Conservation (phyloP, 2,888 invertebrate species). For the Reticulitermes lucifugus region DNA sequence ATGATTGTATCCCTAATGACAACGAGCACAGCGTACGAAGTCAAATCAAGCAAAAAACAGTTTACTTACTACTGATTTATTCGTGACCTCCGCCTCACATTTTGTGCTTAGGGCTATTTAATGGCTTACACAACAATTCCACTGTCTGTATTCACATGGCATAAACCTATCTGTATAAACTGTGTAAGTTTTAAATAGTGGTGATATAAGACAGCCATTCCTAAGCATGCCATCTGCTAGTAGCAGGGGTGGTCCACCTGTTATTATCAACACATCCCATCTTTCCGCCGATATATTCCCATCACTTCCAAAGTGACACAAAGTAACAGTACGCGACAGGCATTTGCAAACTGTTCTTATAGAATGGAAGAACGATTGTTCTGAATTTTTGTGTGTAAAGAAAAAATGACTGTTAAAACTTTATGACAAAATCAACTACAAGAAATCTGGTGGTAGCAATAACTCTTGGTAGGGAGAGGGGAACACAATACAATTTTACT, state of each 20-base stretch:
- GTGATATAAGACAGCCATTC: too few relatives aligned
- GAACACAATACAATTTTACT: neutral
- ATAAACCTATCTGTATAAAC: too few relatives aligned
- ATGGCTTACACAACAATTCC: too few relatives aligned
- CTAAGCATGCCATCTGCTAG: neutral
- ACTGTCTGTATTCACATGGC: too few relatives aligned
- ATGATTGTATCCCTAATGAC: too few relatives aligned
- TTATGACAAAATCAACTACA: neutral
- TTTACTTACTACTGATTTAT: too few relatives aligned
- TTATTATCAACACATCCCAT: neutral
- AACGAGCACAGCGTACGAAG: too few relatives aligned
- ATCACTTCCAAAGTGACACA: neutral
- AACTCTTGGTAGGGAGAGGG: neutral
- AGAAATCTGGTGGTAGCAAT: neutral
- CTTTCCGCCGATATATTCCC: neutral
- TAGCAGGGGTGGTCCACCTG: neutral
- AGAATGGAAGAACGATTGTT: neutral
- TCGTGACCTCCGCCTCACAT: too few relatives aligned
- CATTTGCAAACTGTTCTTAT: neutral
- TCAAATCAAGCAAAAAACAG: too few relatives aligned
- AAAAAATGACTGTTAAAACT: neutral
- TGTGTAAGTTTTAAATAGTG: too few relatives aligned
- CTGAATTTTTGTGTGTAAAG: neutral
- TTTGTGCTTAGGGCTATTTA: too few relatives aligned
- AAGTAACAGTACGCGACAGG: neutral